Conservation (phyloP, 1,140 invertebrate genomes). For the Stegodyphus mimosarum region DNA sequence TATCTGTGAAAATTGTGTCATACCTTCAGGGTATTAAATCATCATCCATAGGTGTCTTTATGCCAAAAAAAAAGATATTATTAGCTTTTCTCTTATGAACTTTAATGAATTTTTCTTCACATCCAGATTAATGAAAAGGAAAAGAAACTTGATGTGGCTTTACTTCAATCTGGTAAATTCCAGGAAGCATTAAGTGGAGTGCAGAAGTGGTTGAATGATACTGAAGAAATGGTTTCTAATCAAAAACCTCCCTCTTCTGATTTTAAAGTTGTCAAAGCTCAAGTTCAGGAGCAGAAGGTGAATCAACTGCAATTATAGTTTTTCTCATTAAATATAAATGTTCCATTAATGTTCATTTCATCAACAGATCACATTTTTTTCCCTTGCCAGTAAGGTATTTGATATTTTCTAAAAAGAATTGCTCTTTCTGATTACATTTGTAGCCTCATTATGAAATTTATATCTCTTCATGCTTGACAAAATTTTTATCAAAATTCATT, state of each 20-base stretch:
- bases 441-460: no score
- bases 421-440: no score
- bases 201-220: conserved; percentile 87
- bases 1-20: no score
- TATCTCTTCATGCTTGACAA: no score
- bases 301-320: neutral
- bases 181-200: conserved; percentile 92
- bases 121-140: conserved; percentile 84
- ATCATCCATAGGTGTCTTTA: neutral
- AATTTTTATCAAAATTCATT: no score
- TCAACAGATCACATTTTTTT: no score
- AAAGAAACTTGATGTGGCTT: conserved; percentile 85
- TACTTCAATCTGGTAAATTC: conserved; percentile 95
- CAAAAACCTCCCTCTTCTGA: conserved; percentile 96
- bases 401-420: no score
- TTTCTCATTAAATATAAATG: no score
- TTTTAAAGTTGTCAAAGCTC: conserved; percentile 97
- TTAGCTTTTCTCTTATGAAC: neutral
- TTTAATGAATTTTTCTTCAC: conserved; percentile 2
- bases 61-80: neutral
- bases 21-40: neutral
- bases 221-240: conserved; percentile 95
- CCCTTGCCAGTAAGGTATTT: no score
- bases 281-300: conserved; percentile 92
- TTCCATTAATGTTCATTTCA: no score